Evolutionary conservation across 2,888 invertebrate species (phyloP).

Genomic region (Shargacucullia verbasci): DNA sequence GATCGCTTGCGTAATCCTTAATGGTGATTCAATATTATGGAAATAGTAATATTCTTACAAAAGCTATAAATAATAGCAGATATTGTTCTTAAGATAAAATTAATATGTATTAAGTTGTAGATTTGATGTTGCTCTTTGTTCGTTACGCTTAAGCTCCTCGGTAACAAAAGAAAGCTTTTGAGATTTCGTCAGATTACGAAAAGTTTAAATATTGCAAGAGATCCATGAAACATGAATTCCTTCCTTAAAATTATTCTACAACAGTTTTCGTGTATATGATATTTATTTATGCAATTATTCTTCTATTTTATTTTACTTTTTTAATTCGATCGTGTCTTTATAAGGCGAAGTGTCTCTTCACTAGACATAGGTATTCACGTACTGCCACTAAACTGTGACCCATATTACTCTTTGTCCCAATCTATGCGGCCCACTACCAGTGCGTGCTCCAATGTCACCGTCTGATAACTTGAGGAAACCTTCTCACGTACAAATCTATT

Average conservation of each 20-base stretch:
- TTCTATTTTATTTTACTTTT: too few species aligned
- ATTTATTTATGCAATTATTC: too few species aligned
- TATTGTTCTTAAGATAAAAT: constrained; percentile 32
- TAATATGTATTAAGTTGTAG: too few species aligned
- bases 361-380: constrained; percentile 48
- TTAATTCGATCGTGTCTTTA: neutral
- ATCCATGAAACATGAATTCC: too few species aligned
- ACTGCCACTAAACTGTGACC: constrained; percentile 65
- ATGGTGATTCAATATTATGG: constrained; percentile 12
- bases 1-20: neutral
- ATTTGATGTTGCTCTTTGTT: too few species aligned
- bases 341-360: neutral
- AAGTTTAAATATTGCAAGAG: too few species aligned
- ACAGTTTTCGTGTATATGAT: too few species aligned
- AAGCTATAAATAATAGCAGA: constrained; percentile 27
- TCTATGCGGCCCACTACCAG: constrained; percentile 73
- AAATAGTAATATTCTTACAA: constrained; percentile 17
- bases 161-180: constrained; percentile 21
- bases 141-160: constrained; percentile 6
- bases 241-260: too few species aligned
- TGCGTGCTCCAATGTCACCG: constrained; percentile 53
- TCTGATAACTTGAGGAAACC: constrained; percentile 54
- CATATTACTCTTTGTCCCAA: constrained; percentile 66
- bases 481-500: constrained; percentile 43
- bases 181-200: constrained; percentile 21